Evolutionary conservation across 2,797 vertebrate genomes (phyloP), one percentile per base, ranked within the genome.

Genomic region (Phyllotis vaccarum): DNA sequence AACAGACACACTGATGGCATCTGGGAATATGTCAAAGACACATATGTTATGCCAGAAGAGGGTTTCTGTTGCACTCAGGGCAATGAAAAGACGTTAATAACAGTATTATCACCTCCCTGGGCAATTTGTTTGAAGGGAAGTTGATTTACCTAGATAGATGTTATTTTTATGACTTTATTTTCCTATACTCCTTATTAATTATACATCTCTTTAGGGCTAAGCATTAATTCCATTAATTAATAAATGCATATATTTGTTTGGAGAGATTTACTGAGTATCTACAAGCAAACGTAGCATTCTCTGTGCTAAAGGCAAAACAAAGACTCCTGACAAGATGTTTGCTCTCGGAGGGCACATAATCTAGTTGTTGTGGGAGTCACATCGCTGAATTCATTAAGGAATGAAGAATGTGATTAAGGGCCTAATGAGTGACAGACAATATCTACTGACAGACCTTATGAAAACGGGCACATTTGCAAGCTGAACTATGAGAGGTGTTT

Each of bases 141-240:
- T 94, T 93, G 79, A 76, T 52, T 96, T 85, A 66, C 66, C n/a
- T 66, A 80, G 56, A 81, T 52, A 87, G 54, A 92, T 70, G 78
- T 46, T 86, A 74, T 54, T 95, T 95, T 80, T 88, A 72, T 86
- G 87, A 86, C n/a, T n/a, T 83, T 58, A 88, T 81, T 91, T 94
- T 82, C 49, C 27, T 72, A 56, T 87, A 19, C 34, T 90, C 22
- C 31, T 91, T 95, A 85, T 87, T 90, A 80, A 93, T 68, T 86
- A 64, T 19, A 94, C 90, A 37, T 37, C 31, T 93, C 62, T 88
- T 95, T 76, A 62, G 17, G 66, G 74, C 22, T 93, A 88, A 95
- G 54, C 43, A 92, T 79, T 91, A 86, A 95, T 52, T 86, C 13
- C n/a, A 64, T 70, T 89, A 92, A 87, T 96, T 86, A 86, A 86